Evolutionary conservation across 2,888 invertebrate genomes (phyloP).

Genomic region (Campopleginae sp.): DNA sequence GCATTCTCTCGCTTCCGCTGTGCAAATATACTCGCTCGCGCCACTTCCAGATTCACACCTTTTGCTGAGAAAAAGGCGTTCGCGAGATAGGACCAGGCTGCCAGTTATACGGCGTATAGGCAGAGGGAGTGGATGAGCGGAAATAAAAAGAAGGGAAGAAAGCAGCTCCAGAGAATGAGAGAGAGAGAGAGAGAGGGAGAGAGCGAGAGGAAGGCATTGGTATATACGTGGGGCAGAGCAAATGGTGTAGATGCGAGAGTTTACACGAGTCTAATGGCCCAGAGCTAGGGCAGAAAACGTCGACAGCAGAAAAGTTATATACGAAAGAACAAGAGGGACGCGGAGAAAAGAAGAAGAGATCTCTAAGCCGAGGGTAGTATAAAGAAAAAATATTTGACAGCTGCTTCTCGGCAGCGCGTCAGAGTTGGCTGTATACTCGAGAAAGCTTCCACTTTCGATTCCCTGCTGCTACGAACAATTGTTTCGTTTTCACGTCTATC

Average conservation of each 20-base stretch:
- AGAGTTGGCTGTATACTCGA: conserved; percentile 13
- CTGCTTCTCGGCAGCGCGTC: conserved; percentile 48
- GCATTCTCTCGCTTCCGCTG: conserved; percentile 25
- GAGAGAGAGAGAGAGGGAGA: conserved; percentile 18
- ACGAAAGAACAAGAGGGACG: not conserved
- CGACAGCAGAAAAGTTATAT: conserved; percentile 34
- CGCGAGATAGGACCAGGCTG: conserved; percentile 5
- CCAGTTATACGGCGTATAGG: conserved; percentile 48
- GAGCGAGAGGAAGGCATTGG: conserved; percentile 31
- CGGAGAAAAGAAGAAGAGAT: not conserved
- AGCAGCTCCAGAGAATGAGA: conserved; percentile 2
- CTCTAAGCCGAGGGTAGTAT: conserved; percentile 12
- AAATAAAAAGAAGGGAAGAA: conserved; percentile 9
- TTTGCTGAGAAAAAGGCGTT: conserved; percentile 44
- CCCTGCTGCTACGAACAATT: conserved; percentile 37
- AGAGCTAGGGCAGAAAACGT: conserved; percentile 36
- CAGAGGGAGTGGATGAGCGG: conserved; percentile 30
- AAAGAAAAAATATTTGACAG: conserved; percentile 63
- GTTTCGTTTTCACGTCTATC: conserved; percentile 26
- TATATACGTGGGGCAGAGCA: conserved; percentile 43
- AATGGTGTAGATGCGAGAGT: conserved; percentile 52
- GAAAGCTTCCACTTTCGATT: conserved; percentile 45
- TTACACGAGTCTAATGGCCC: conserved; percentile 66
- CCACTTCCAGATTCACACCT: conserved; percentile 48
- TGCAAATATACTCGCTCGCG: conserved; percentile 58